Evolutionary conservation across 2,888 invertebrate genomes (phyloP), one percentile per base, ranked within the genome.

Genomic region (Volucella inflata): DNA sequence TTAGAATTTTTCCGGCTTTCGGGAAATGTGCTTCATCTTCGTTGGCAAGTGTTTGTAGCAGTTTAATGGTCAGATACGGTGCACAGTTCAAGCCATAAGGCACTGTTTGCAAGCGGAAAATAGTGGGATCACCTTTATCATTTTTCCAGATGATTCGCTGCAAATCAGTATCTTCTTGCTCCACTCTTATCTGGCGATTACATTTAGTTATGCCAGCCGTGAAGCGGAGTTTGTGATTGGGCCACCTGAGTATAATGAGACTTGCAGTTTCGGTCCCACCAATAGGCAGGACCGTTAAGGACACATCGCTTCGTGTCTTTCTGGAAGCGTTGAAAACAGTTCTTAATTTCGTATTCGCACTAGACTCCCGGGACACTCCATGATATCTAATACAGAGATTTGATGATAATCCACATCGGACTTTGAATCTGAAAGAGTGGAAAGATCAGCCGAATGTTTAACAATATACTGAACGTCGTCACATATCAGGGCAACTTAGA

Each of bases 141-240:
- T 48, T 57, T 14, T 21, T 10, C 75, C 79, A 84, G 1, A 71
- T 48, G 50, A 80, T 75, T 10, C 67, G 62, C 14, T 77, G 62
- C 67, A 76, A 44, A 14, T 80, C 65, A 50, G 79, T 62, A 51
- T 75, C 64, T 11, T 14, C 38, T 9, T 21, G 36, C 53, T 53
- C 42, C 14, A 79, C 84, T 9, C 53, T 42, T 14, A 78, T 78
- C 48, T 78, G 72, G 8, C 55, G 68, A 81, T 64, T 76, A 16
- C 75, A 65, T 42, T 76, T 82, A 44, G 62, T 78, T 12, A 79
- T 84, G 44, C 75, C 84, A 10, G 74, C 57, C 50, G 68, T 84
- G 14, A 84, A 74, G 17, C 40, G 78, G 16, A 84, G 46, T 68
- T 70, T 60, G 46, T 75, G 68, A 14, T 50, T 48, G 8, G 57